Base-by-base conservation (phyloP, 1,140 invertebrate species). In the Prorops nasuta region DNA sequence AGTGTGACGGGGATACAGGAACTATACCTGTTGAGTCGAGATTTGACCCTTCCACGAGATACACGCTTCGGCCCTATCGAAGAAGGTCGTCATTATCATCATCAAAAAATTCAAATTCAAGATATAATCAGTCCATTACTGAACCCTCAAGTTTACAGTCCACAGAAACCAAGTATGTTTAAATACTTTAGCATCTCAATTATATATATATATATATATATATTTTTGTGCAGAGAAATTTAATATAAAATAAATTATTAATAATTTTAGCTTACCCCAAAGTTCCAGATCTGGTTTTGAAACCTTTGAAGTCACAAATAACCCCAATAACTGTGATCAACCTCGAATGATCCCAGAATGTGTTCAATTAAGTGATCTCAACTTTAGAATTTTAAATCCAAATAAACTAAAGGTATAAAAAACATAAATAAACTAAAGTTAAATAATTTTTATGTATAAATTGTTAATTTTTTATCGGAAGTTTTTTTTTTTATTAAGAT, bases 1-100 rank as follows among this genome's bases (percentile, higher is more conserved):
- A 76, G 75, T 76, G 68, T 72, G 67, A 74, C 69, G 67, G 69
- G 64, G 64, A 74, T 72, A 69, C 71, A 77, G 69, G 71, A 67
- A 60, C 58, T 53, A 49, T 46, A 54, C 56, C 62, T 64, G 49
- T 17, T 51, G 49, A 57, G 37, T 40, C 63, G n/a, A 34, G 21
- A 56, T 48, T 6, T 50, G 21, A 32, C 45, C 15, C 40, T 44
- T 31, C 43, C 42, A 49, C 32, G 18, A 21, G 48, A 32, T 31
- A 22, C n/a, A 52, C 20, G n/a, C 19, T n/a, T 35, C 10, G 18
- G 24, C 39, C 32, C 7, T 41, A 51, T 50, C 9, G 41, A 45
- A 37, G 21, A 38, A n/a, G 12, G 14, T 4, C 10, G 31, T 14
- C 42, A 41, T 10, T 54, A 22, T 6, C 24, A 28, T 6, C 24